These are phyloP conservation scores for Montipora capricornis DNA, from an alignment of 64 coral and sea anemone species.

Conservation along the genomic window DNA sequence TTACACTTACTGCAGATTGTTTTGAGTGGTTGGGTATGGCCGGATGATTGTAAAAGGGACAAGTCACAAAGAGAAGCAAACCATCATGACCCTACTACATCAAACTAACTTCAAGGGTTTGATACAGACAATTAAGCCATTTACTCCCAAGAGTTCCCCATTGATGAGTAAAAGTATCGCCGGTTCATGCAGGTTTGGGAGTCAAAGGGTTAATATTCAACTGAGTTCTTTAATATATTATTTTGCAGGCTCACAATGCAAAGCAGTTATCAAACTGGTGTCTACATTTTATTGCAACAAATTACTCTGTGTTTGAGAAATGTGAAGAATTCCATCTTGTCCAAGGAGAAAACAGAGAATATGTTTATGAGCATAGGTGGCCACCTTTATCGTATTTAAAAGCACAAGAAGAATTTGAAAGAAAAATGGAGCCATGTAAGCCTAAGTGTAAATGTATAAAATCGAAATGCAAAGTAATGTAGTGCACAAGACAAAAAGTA, in stretches of 20 bases:
- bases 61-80: too few relatives aligned
- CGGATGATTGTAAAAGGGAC: too few relatives aligned
- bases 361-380: constrained; percentile 79
- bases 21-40: too few relatives aligned
- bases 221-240: neutral
- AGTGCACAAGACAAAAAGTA: neutral
- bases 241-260: constrained; percentile 77
- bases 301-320: constrained; percentile 86
- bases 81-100: too few relatives aligned
- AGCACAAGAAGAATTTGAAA: constrained; percentile 82
- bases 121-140: neutral
- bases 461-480: constrained; percentile 82
- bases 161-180: too few relatives aligned
- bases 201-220: too few relatives aligned
- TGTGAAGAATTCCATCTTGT: constrained; percentile 72
- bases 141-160: too few relatives aligned
- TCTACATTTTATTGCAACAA: constrained; percentile 88
- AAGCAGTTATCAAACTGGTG: constrained; percentile 80
- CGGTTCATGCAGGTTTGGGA: too few relatives aligned
- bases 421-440: constrained; percentile 21
- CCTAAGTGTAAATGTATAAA: constrained; percentile 51
- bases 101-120: too few relatives aligned
- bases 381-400: constrained; percentile 83
- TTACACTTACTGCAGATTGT: too few relatives aligned
- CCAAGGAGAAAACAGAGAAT: constrained; percentile 78